Conservation (phyloP, 2,888 invertebrate species). For the Endomychus coccineus region DNA sequence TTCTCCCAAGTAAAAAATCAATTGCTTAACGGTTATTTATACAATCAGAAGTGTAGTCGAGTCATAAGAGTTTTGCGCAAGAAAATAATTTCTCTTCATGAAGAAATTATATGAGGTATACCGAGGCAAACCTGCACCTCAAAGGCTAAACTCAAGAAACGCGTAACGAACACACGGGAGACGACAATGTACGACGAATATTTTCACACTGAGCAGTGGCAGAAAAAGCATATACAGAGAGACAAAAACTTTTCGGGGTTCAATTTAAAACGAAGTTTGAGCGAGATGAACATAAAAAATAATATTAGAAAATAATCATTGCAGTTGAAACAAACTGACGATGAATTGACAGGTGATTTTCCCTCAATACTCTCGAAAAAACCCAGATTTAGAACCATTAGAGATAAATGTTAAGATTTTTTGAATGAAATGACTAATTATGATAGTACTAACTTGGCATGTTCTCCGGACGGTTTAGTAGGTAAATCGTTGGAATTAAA, state of each 20-base stretch:
- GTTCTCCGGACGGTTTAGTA: too few species aligned
- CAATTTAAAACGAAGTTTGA: not conserved
- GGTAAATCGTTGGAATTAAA: not conserved
- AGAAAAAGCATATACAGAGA: not conserved
- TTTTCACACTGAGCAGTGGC: too few species aligned
- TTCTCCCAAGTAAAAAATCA: not conserved
- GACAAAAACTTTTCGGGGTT: not conserved
- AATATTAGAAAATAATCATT: too few species aligned
- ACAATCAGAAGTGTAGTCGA: not conserved
- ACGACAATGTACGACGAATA: not conserved
- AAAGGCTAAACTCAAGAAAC: not conserved
- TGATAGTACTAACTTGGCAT: too few species aligned
- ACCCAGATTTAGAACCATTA: not conserved
- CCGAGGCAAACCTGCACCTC: too few species aligned
- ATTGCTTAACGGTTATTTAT: not conserved
- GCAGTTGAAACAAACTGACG: too few species aligned
- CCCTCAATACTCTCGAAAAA: not conserved
- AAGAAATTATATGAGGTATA: conserved; percentile 1
- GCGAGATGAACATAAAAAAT: not conserved
- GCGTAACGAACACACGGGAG: too few species aligned
- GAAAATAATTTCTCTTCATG: not conserved
- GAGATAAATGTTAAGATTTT: too few species aligned
- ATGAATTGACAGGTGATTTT: not conserved
- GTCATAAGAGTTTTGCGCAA: not conserved
- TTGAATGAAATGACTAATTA: too few species aligned